phyloP scores from a whole-genome alignment of 37 sponge, comb jelly and placozoan genomes.

The Chondrosia reniformis region DNA sequence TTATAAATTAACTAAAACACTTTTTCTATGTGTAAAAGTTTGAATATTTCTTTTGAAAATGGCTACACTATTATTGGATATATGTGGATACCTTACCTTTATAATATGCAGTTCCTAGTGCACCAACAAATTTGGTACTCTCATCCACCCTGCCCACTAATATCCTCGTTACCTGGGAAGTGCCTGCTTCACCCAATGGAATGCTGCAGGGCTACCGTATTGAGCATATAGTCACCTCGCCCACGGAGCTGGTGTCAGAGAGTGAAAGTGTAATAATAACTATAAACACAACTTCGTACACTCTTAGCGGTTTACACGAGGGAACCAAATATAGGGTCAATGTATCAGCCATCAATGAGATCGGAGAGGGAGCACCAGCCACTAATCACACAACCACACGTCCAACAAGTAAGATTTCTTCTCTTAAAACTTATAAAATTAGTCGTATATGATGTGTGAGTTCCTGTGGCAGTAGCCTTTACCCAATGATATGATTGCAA shows the following conservation, averaged over 20 bases:
- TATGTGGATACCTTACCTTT: background rate
- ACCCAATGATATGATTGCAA: too few relatives aligned
- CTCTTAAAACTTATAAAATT: too few relatives aligned
- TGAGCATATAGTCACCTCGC: background rate
- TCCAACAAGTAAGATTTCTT: background rate
- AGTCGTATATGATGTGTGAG: too few relatives aligned
- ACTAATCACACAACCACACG: background rate
- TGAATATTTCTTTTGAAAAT: background rate
- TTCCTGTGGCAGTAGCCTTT: too few relatives aligned
- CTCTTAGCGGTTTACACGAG: background rate
- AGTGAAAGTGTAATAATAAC: too few relatives aligned
- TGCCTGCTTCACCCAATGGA: slow-evolving; percentile 1
- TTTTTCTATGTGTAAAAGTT: background rate
- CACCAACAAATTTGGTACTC: background rate
- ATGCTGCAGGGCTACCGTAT: slow-evolving; percentile 7
- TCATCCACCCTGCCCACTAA: background rate
- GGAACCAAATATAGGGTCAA: background rate
- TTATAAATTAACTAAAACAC: background rate
- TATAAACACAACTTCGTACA: background rate
- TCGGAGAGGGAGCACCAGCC: background rate
- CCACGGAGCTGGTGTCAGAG: background rate
- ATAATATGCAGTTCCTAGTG: background rate
- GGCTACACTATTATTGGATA: background rate
- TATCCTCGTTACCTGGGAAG: slow-evolving; percentile 3
- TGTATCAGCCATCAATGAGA: slow-evolving; percentile 1